A percentile compares a stretch with the other conserved stretches of the same genome.
These are phyloP conservation scores for Bombus balteatus DNA, from an alignment of 1,140 invertebrate genomes.

Conservation along the genomic window DNA sequence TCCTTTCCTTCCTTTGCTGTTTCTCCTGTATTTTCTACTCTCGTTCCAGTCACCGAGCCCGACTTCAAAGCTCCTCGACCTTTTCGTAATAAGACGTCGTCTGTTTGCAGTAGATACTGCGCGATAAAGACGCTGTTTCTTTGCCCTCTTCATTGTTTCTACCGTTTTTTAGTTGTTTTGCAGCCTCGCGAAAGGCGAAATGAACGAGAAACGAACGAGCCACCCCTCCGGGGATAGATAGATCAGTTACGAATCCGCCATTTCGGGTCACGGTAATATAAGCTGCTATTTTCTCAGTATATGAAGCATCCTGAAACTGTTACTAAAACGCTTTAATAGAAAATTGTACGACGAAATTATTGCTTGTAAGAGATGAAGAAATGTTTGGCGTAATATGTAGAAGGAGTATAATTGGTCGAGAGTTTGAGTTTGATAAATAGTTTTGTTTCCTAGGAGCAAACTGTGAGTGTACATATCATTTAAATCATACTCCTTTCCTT, in stretches of 20 bases:
- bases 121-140: conserved; percentile 59
- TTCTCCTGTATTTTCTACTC: conserved; percentile 6
- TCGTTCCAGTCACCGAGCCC: conserved; percentile 24
- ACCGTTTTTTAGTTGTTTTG: neutral
- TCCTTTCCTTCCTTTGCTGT: neutral
- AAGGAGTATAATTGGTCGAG: neutral
- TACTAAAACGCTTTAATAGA: neutral
- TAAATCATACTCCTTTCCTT: neutral
- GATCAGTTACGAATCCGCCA: neutral
- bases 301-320: neutral
- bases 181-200: conserved; percentile 3
- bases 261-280: neutral
- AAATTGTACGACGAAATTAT: neutral
- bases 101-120: conserved; percentile 64
- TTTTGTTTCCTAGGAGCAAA: no score
- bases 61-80: conserved; percentile 67
- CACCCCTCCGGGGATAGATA: neutral
- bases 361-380: neutral
- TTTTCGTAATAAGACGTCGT: conserved; percentile 70
- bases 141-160: conserved; percentile 32
- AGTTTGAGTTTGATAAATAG: neutral
- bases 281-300: neutral
- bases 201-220: conserved; percentile 4
- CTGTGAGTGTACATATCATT: neutral
- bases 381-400: neutral